Evolutionary conservation across 2,113 vertebrate genomes (phyloP), one percentile per base, ranked within the genome.

Genomic region (Ictidomys tridecemlineatus): DNA sequence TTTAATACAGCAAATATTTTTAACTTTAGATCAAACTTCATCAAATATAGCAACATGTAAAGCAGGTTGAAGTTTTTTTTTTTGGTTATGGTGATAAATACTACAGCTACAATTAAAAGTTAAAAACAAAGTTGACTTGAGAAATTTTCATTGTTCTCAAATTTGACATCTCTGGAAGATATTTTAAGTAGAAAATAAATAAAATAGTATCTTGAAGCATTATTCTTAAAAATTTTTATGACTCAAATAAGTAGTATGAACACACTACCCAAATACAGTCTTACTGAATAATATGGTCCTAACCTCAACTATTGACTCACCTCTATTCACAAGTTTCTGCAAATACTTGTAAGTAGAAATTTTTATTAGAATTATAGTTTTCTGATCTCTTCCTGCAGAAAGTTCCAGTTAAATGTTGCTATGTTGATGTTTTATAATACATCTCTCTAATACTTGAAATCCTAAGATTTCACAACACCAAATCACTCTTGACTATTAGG

Each of bases 221-320:
- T 1, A 42, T 58, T 84, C 12, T 91, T 76, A 26, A 85, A 9
- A 32, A 58, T 80, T 53, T 51, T 42, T 82, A 37, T 79, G n/a
- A 76, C 34, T 85, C 77, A 85, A 56, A 79, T 74, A 80, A n/a
- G 76, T 89, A 77, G 72, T 82, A 73, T 94, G 85, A 93, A 91
- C 92, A 69, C 51, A 61, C n/a, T 61, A 76, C 80, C 20, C 73
- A 56, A 63, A 69, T 83, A 34, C 7, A 42, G 8, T 91, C n/a
- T 69, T 51, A 45, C 45, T 30, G 22, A 90, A 76, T 1, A 76
- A 13, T 80, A 22, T 34, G 28, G 10, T 56, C 30, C 17, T 95
- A 26, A 30, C 56, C 53, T 93, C 65, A 76, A n/a, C 88, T 80
- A 88, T 76, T 91, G 42, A 39, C 42, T 39, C 72, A 42, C 3